Evolutionary conservation across 1,140 invertebrate genomes (phyloP).

Genomic region (Temnothorax curvispinosus): DNA sequence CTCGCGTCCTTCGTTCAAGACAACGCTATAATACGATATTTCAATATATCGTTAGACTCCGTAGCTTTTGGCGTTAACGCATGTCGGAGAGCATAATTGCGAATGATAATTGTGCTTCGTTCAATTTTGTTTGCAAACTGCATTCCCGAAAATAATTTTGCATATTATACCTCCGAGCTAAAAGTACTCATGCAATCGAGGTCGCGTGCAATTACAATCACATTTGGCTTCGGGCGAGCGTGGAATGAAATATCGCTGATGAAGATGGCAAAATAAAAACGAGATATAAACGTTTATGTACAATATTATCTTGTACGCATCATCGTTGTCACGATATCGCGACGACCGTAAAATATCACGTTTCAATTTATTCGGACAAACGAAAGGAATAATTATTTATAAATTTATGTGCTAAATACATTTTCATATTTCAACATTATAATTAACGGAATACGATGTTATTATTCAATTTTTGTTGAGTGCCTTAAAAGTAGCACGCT

Average conservation of each 20-base stretch:
- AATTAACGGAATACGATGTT: not conserved
- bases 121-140: conserved; percentile 40
- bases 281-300: not conserved
- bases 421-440: not conserved
- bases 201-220: conserved; percentile 42
- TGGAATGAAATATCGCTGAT: conserved; percentile 30
- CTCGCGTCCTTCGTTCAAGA: not conserved
- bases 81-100: not conserved
- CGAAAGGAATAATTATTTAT: conserved; percentile 16
- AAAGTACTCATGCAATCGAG: conserved; percentile 33
- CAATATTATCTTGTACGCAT: not conserved
- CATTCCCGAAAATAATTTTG: conserved; percentile 31
- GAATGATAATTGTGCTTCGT: conserved; percentile 14
- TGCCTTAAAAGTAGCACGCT: not conserved
- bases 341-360: not conserved
- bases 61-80: conserved; percentile 3
- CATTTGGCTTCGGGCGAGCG: conserved; percentile 2
- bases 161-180: conserved; percentile 27
- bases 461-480: conserved; percentile 1
- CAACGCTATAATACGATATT: not conserved
- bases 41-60: not conserved
- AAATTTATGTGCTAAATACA: not conserved
- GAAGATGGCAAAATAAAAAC: conserved; percentile 33
- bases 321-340: not conserved
- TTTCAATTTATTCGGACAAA: not conserved